phyloP scores from a whole-genome alignment of 2,888 invertebrate genomes.

The Oxystoma pomonae region DNA sequence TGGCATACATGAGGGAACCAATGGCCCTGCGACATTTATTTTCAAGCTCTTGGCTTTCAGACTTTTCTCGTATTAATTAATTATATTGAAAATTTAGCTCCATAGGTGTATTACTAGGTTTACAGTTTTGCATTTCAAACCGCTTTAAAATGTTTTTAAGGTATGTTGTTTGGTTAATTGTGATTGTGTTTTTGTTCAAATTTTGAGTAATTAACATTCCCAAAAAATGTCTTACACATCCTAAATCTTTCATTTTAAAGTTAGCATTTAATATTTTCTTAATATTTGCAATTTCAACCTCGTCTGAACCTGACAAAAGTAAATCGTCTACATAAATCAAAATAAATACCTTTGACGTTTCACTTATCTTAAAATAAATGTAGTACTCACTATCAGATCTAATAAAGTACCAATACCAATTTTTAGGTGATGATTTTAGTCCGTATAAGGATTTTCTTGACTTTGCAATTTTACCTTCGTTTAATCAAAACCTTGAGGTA shows the following conservation, averaged over 20 bases:
- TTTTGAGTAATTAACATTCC: conserved; percentile 17
- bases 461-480: conserved; percentile 6
- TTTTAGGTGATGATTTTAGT: conserved; percentile 23
- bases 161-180: conserved; percentile 15
- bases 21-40: conserved; percentile 8
- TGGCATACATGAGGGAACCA: conserved; percentile 24
- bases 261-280: conserved; percentile 10
- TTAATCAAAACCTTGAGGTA: conserved; percentile 16
- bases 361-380: neutral
- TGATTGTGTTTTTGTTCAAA: conserved; percentile 7
- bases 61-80: neutral
- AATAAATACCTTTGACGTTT: conserved; percentile 8
- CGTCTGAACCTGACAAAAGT: conserved; percentile 11
- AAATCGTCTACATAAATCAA: conserved; percentile 20
- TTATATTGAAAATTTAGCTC: conserved; percentile 10
- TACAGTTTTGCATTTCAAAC: conserved; percentile 10
- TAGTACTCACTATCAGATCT: conserved; percentile 9
- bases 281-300: conserved; percentile 12
- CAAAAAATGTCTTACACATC: conserved; percentile 17
- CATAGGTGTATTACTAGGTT: conserved; percentile 11
- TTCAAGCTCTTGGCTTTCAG: conserved; percentile 12
- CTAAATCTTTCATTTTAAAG: conserved; percentile 21
- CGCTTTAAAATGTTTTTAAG: conserved; percentile 10
- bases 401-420: conserved; percentile 18
- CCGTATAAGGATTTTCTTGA: conserved; percentile 21